phyloP scores from a whole-genome alignment of 2,113 vertebrate genomes.

The Ploceus nigricollis region DNA sequence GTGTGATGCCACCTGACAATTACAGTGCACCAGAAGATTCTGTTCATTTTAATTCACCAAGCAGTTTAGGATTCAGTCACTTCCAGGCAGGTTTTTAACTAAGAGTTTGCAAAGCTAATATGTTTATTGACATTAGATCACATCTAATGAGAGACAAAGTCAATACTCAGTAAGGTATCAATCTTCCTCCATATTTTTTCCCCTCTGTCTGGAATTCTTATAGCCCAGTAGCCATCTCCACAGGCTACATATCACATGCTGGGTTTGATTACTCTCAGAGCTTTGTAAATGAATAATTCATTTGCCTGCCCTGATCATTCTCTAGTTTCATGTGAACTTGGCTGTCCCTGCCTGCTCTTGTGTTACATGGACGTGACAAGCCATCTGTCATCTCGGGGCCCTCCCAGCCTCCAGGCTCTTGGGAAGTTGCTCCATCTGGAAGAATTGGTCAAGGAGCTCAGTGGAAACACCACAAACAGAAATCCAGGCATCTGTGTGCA shows the following conservation, averaged over 20 bases:
- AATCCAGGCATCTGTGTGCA: not conserved
- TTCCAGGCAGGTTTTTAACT: not conserved
- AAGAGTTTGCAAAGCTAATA: not conserved
- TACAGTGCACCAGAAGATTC: not conserved
- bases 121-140: not conserved
- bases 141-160: not conserved
- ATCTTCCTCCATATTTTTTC: not conserved
- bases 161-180: not conserved
- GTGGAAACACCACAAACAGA: not conserved
- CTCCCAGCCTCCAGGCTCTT: not conserved
- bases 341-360: slow-evolving; percentile 32
- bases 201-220: not conserved
- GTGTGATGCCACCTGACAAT: not conserved
- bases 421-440: not conserved
- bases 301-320: slow-evolving; percentile 17
- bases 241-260: not conserved
- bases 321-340: slow-evolving; percentile 12
- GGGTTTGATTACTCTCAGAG: slow-evolving; percentile 24
- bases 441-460: not conserved
- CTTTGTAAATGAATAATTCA: slow-evolving; percentile 62
- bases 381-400: slow-evolving; percentile 31
- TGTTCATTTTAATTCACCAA: not conserved
- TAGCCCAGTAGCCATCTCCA: not conserved
- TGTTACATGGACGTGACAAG: slow-evolving; percentile 27
- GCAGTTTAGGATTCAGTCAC: not conserved